These are phyloP conservation scores for Meteorus sp. DNA, from an alignment of 1,140 invertebrate genomes.

Conservation along the genomic window DNA sequence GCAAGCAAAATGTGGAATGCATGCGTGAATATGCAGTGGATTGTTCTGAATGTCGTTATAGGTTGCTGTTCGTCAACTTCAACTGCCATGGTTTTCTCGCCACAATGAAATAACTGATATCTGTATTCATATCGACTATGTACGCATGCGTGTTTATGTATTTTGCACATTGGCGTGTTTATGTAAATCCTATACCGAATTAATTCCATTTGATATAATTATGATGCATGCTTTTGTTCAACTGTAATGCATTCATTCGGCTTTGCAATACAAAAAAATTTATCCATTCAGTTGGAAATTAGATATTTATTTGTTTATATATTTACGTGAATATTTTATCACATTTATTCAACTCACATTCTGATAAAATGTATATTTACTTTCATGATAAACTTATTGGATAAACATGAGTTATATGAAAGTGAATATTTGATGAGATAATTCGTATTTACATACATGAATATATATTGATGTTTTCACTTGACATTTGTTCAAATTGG, in stretches of 20 bases:
- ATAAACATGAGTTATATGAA: too few species aligned
- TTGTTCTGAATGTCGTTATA: not conserved
- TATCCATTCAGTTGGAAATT: not conserved
- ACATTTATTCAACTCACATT: not conserved
- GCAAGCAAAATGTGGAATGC: not conserved
- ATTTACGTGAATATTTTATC: conserved; percentile 9
- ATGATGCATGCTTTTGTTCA: conserved; percentile 31
- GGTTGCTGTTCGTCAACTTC: not conserved
- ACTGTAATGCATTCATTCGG: conserved; percentile 19
- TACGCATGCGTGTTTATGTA: not conserved
- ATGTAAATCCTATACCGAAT: conserved; percentile 41
- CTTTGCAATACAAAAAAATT: not conserved
- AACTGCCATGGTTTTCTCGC: not conserved
- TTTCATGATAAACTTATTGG: conserved; percentile 18
- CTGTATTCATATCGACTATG: too few species aligned
- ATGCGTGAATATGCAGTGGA: not conserved
- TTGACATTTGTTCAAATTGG: too few species aligned
- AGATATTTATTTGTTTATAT: not conserved
- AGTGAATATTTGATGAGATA: too few species aligned
- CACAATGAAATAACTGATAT: not conserved
- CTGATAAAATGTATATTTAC: conserved; percentile 7
- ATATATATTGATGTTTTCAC: too few species aligned
- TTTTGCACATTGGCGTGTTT: conserved; percentile 31
- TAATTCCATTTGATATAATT: conserved; percentile 35
- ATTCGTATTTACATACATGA: too few species aligned